Conservation (phyloP, 2,113 vertebrate species). For the Felis chaus region DNA sequence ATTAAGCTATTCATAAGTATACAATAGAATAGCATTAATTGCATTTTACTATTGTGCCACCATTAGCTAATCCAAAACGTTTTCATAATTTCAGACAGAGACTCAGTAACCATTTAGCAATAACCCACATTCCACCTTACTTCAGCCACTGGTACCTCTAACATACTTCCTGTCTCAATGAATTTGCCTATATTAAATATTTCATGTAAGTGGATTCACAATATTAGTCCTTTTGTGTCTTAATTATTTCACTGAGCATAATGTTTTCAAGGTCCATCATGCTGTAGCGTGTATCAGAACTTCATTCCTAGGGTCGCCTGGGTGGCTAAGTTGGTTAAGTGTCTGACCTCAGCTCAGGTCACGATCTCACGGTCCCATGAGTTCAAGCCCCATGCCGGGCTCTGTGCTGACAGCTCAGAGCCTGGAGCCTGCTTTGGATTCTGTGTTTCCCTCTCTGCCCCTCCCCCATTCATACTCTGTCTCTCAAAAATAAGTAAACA, state of each 20-base stretch:
- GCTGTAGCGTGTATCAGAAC: not conserved
- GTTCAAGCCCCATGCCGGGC: too few species aligned
- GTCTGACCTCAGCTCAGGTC: too few species aligned
- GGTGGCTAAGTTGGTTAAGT: too few species aligned
- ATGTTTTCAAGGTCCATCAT: not conserved
- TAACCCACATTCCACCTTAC: not conserved
- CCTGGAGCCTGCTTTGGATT: too few species aligned
- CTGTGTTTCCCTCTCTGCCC: too few species aligned
- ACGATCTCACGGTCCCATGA: too few species aligned
- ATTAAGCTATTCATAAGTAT: not conserved
- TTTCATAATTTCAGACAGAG: not conserved
- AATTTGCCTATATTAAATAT: not conserved
- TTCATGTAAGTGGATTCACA: not conserved
- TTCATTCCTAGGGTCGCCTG: not conserved
- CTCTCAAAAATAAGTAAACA: too few species aligned
- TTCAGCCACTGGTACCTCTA: not conserved
- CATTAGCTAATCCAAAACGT: not conserved
- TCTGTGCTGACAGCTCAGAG: too few species aligned
- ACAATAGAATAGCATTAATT: not conserved
- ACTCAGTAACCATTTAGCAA: not conserved
- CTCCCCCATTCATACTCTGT: too few species aligned
- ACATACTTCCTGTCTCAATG: not conserved
- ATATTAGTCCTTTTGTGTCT: not conserved
- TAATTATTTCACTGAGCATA: not conserved
- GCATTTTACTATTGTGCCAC: not conserved